Conservation (phyloP, 2,888 invertebrate species). For the Eretmocerus hayati region DNA sequence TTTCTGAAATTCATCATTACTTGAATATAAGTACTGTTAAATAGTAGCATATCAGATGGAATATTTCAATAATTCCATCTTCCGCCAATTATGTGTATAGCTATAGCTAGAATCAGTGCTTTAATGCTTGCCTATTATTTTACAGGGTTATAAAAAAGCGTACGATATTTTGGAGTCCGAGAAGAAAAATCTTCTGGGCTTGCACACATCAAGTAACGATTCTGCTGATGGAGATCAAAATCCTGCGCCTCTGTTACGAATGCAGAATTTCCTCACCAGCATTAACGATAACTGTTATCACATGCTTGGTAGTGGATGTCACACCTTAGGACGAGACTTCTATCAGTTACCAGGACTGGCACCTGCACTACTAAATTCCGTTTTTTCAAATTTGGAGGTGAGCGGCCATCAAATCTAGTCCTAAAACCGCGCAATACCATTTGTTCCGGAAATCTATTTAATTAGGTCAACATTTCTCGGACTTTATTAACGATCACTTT, state of each 20-base stretch:
- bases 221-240: conserved; percentile 46
- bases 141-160: conserved; percentile 60
- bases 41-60: no score
- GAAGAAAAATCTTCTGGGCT: conserved; percentile 66
- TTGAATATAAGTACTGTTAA: no score
- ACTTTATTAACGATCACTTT: background rate
- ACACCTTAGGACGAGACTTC: conserved; percentile 74
- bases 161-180: conserved; percentile 70
- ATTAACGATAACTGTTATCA: conserved; percentile 78
- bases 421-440: no score
- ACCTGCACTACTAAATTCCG: conserved; percentile 64
- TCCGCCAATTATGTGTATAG: no score
- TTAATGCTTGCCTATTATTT: no score
- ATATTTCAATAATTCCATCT: no score
- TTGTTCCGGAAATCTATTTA: background rate
- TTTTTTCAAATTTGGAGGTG: conserved; percentile 62
- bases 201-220: conserved; percentile 42
- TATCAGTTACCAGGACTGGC: conserved; percentile 73
- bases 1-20: no score
- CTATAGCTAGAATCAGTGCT: no score
- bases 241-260: conserved; percentile 61
- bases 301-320: conserved; percentile 57
- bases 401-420: no score
- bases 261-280: conserved; percentile 75
- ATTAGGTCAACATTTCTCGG: background rate